These are phyloP conservation scores for Drosophila asahinai DNA, from an alignment of 1,140 invertebrate genomes.

Conservation along the genomic window DNA sequence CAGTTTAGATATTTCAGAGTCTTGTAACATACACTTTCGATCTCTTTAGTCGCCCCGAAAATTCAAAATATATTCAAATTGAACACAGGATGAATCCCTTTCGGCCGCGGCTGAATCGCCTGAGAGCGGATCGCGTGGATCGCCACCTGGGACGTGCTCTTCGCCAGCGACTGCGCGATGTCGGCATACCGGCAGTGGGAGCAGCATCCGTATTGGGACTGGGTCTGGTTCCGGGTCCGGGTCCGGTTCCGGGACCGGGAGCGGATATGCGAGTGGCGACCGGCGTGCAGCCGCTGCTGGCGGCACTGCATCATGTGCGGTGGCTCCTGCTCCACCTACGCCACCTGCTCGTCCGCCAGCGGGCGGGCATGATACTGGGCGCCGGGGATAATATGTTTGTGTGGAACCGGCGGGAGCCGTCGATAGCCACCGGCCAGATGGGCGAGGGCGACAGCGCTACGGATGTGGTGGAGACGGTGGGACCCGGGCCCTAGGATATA, in stretches of 20 bases:
- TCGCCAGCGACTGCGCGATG: not conserved
- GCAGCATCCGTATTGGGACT: not conserved
- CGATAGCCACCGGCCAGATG: conserved; percentile 16
- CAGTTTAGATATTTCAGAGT: too few relatives aligned
- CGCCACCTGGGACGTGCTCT: not conserved
- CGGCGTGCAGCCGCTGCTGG: not conserved
- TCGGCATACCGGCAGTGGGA: not conserved
- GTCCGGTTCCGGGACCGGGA: not conserved
- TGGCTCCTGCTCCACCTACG: conserved; percentile 44
- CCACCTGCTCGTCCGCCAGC: conserved; percentile 36
- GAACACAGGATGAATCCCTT: conserved; percentile 18
- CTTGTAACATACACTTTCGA: too few relatives aligned
- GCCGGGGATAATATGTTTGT: conserved; percentile 54
- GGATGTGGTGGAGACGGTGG: not conserved
- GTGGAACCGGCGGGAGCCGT: conserved; percentile 36
- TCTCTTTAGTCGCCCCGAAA: not conserved
- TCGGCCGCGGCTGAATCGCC: conserved; percentile 2
- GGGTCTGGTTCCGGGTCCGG: too few relatives aligned
- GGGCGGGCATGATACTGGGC: conserved; percentile 47
- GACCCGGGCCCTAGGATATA: not conserved
- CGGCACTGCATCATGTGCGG: not conserved
- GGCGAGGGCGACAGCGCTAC: conserved; percentile 44
- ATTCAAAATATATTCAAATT: not conserved
- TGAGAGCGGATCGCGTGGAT: not conserved
- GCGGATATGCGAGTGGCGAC: not conserved